Evolutionary conservation across 2,888 invertebrate species (phyloP), one percentile per base, ranked within the genome.

Genomic region (Mythimna loreyi): DNA sequence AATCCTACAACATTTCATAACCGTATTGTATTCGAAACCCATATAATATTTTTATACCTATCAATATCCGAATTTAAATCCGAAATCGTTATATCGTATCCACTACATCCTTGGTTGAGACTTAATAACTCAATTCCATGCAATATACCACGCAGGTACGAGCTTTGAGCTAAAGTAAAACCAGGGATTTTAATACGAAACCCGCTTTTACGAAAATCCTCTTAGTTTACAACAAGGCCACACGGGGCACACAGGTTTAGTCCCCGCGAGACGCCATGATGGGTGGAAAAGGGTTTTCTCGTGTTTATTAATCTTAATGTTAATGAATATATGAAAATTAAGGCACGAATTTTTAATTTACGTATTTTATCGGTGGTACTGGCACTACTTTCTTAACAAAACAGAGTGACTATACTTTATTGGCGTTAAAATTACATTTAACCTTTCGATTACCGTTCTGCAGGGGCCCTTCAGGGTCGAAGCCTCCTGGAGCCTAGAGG

Each of bases 61-160:
- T 36, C 16, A 2, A 11, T 40, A 40, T 40, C 16, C 16, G 19
- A 40, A 40, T 16, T 4, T 3, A 11, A 3, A 36, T 13, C 3
- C 36, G 11, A 36, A 33, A 40, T 7, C 33, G 33, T 6, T 6
- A 40, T 4, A 40, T 40, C 2, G 19, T 40, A 40, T 13, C 5
- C 16, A 16, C 5, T 16, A 40, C 40, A 40, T 40, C 40, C 16
- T 19, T 40, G 13, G 16, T 40, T n/a, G 28, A 55, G 49, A 49
- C 53, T 62, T 49, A 68, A 68, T 50, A 57, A 75, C 45, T 75
- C 13, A 64, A 77, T 75, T 68, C 58, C 36, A 64, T 58, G 40
- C 67, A 53, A 79, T 74, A 63, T 64, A 60, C 45, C 47, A 33
- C 30, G n/a, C 49, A 47, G 11, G 33, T 33, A 45, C 7, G 19